These are phyloP conservation scores for Psylliodes chrysocephalus DNA, from an alignment of 2,888 invertebrate genomes.

Conservation along the genomic window DNA sequence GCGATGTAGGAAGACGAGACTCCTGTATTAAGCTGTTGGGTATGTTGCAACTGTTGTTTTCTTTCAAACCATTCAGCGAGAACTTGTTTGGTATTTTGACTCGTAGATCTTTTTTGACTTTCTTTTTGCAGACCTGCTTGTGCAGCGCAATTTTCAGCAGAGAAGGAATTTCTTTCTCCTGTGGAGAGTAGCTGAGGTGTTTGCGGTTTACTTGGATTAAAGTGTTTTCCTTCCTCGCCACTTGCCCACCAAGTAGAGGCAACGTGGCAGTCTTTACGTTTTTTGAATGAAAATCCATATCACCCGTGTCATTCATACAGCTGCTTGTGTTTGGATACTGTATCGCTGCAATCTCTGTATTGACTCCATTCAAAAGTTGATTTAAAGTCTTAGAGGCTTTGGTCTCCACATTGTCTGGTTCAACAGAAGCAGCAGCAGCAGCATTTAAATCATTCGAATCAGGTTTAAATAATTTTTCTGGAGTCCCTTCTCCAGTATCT, in stretches of 20 bases:
- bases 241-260: constrained; percentile 56
- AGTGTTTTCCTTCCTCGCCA: constrained; percentile 48
- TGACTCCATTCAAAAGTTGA: constrained; percentile 33
- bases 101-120: constrained; percentile 31
- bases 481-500: constrained; percentile 29
- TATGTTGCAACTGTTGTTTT: constrained; percentile 43
- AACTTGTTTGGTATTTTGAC: constrained; percentile 43
- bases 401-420: constrained; percentile 16
- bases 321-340: constrained; percentile 23
- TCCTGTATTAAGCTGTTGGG: constrained; percentile 29
- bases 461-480: constrained; percentile 39
- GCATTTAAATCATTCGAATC: constrained; percentile 24
- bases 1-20: constrained; percentile 27
- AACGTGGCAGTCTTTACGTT: constrained; percentile 57
- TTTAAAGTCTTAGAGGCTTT: constrained; percentile 25
- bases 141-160: constrained; percentile 15
- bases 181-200: constrained; percentile 28
- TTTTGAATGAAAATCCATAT: constrained; percentile 49
- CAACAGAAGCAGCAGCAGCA: constrained; percentile 14
- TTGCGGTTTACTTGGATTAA: constrained; percentile 48
- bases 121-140: constrained; percentile 26
- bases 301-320: constrained; percentile 21
- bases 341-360: constrained; percentile 8
- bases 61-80: constrained; percentile 45
- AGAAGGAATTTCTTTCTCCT: constrained; percentile 25